Evolutionary conservation across 2,113 vertebrate species (phyloP), one percentile per base, ranked within the genome.

Genomic region (Jacana jacana): DNA sequence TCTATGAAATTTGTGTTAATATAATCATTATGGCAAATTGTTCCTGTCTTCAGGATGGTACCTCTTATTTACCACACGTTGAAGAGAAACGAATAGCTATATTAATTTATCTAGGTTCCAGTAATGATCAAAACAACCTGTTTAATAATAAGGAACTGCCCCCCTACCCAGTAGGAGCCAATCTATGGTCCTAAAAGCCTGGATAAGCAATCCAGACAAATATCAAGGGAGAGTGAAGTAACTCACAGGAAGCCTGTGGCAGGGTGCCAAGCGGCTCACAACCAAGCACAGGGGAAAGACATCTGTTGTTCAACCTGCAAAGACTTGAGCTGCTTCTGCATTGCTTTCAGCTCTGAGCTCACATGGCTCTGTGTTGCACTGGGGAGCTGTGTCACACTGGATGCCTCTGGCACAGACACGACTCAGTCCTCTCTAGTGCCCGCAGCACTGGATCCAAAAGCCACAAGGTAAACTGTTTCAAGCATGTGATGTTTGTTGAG

Each of bases 311-410:
- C 57, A 60, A 46, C 82, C 51, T 46, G 52, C 65, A 91, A 55
- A 72, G 33, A 9, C 33, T 57, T 64, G 5, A 24, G 44, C 71
- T 77, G 46, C 55, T 66, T 28, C 61, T 66, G 7, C 48, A 24
- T 14, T 39, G 51, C 57, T 51, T 71, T 79, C 81, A 85, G 52
- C 52, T 65, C 75, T 48, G 61, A 91, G 70, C 57, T 68, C 30
- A 24, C 22, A 7, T 2, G 30, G 35, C 20, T 91, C 57, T 1
- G 0, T 24, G n/a, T 63, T 72, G 68, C 75, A 33, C 54, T 28
- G 27, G 30, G 42, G n/a, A 68, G 77, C 49, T 54, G 51, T 58
- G 39, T 54, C 3, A 0, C 1, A 0, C 27, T 9, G 23, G 64
- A 63, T 64, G 33, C 19, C 65, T 63, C 58, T 60, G 20, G 30